Conservation (phyloP, 2,888 invertebrate genomes). For the Ophioninae sp. region DNA sequence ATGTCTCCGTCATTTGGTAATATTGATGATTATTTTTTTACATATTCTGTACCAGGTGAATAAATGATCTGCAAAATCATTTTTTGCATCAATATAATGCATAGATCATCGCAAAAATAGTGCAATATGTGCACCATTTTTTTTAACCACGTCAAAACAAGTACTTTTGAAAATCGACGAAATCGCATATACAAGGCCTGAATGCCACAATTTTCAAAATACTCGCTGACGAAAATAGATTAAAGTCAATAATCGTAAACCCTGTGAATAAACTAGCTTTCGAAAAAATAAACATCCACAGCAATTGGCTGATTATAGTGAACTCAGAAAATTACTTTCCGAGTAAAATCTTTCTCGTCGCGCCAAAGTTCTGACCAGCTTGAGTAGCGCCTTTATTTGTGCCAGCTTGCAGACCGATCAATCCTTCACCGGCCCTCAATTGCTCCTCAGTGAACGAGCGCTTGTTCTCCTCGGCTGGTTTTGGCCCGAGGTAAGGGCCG, state of each 20-base stretch:
- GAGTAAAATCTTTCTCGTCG: conserved; percentile 90
- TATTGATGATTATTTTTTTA: no score
- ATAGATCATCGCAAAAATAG: background rate
- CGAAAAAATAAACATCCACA: background rate
- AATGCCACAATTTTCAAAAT: background rate
- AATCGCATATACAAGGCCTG: background rate
- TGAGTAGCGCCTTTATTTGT: conserved; percentile 93
- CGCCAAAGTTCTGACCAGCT: conserved; percentile 94
- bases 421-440: conserved; percentile 90
- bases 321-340: conserved; percentile 83
- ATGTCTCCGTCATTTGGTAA: no score
- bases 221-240: background rate
- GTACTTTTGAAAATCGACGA: background rate
- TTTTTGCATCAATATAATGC: background rate
- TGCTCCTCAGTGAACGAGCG: conserved; percentile 84
- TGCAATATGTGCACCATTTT: background rate
- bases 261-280: background rate
- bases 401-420: conserved; percentile 94
- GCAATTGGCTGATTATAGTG: background rate
- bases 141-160: background rate
- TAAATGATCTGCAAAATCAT: no score
- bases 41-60: no score
- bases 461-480: conserved; percentile 90
- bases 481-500: conserved; percentile 91
- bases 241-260: background rate